phyloP scores from a whole-genome alignment of 1,140 invertebrate species.

The Muscidifurax raptorellus region DNA sequence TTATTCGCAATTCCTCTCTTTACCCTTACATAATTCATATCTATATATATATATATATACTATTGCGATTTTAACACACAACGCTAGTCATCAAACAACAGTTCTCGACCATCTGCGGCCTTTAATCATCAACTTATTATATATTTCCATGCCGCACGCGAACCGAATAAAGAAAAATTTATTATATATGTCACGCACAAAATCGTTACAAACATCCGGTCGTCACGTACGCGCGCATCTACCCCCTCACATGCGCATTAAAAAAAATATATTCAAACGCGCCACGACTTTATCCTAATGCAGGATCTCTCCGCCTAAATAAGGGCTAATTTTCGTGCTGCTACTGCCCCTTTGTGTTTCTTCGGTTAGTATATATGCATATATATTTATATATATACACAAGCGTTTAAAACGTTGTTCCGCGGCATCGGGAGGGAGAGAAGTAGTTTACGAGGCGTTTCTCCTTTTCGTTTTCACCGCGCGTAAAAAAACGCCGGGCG shows the following conservation, averaged over 20 bases:
- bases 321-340: neutral
- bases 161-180: neutral
- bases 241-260: neutral
- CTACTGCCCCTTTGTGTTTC: neutral
- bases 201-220: neutral
- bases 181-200: neutral
- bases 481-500: neutral
- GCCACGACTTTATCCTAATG: neutral
- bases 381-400: neutral
- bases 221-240: neutral
- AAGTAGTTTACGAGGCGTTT: slow-evolving; percentile 24
- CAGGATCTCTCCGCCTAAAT: neutral
- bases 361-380: no score
- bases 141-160: neutral
- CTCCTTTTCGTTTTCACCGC: slow-evolving; percentile 38
- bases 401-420: neutral
- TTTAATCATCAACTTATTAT: neutral
- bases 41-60: no score
- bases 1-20: neutral
- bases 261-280: neutral
- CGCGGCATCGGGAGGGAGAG: neutral
- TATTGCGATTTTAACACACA: neutral
- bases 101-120: no score
- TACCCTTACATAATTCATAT: neutral
- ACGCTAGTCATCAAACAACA: neutral